Evolutionary conservation across 2,888 invertebrate species (phyloP).

Genomic region (Hermaeophaga mercurialis): DNA sequence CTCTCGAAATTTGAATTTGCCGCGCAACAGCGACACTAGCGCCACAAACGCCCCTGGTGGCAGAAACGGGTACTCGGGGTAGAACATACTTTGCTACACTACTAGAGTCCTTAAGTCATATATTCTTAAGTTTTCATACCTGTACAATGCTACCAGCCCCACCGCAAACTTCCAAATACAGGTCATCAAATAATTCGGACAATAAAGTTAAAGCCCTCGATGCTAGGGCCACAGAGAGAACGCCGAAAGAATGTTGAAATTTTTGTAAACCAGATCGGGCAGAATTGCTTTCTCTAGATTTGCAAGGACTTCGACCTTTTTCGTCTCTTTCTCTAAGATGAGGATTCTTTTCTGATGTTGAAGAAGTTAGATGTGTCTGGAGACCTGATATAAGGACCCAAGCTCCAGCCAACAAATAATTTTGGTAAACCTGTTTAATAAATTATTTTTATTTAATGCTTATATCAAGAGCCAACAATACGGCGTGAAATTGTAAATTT

Average conservation of each 20-base stretch:
- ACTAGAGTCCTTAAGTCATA: no score
- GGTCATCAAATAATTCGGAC: conserved; percentile 75
- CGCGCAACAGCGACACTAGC: no score
- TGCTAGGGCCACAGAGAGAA: conserved; percentile 87
- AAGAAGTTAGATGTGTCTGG: conserved; percentile 78
- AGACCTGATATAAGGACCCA: conserved; percentile 88
- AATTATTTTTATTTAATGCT: background rate
- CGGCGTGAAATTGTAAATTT: no score
- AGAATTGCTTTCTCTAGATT: conserved; percentile 62
- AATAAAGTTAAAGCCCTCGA: conserved; percentile 81
- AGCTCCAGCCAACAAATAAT: conserved; percentile 85
- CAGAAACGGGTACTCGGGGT: no score
- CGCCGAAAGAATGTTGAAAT: conserved; percentile 87
- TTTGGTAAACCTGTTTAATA: conserved; percentile 74
- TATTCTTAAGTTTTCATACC: conserved; percentile 34
- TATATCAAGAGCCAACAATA: no score
- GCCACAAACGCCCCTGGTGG: no score
- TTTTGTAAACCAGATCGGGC: conserved; percentile 71
- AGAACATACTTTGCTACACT: no score
- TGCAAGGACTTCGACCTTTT: conserved; percentile 65
- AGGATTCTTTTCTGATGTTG: conserved; percentile 57
- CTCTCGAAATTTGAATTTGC: no score
- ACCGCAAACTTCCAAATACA: conserved; percentile 72
- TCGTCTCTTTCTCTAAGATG: conserved; percentile 60
- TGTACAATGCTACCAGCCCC: conserved; percentile 48